phyloP scores from a whole-genome alignment of 1,140 invertebrate genomes.

The Zaprionus davidi region DNA sequence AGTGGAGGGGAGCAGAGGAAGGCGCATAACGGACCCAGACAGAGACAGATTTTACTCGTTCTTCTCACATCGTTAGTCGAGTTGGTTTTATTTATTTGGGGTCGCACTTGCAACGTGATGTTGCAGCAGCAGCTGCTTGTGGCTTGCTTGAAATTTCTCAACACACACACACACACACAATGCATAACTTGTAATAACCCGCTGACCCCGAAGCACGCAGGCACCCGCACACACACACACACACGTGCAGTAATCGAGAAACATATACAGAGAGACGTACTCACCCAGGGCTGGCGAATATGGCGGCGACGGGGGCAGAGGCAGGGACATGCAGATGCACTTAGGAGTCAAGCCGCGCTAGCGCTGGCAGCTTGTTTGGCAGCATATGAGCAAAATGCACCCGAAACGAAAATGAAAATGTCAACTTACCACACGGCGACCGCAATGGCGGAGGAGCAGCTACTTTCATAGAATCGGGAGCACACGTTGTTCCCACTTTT shows the following conservation, averaged over 20 bases:
- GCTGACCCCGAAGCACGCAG: slow-evolving; percentile 55
- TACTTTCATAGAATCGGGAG: slow-evolving; percentile 37
- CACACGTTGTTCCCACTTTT: slow-evolving; percentile 21
- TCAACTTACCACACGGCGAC: slow-evolving; percentile 68
- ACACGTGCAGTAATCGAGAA: not conserved
- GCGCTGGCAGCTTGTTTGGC: slow-evolving; percentile 34
- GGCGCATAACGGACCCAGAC: not conserved
- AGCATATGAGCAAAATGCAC: slow-evolving; percentile 49
- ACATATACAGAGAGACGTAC: not conserved
- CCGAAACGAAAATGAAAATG: slow-evolving; percentile 58
- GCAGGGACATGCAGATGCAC: slow-evolving; percentile 30
- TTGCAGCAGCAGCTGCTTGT: slow-evolving; percentile 15
- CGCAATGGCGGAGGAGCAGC: not conserved
- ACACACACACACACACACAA: slow-evolving; percentile 22
- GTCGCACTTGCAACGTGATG: slow-evolving; percentile 26
- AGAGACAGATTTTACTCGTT: slow-evolving; percentile 10
- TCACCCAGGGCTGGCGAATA: not conserved
- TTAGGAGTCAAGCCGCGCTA: slow-evolving; percentile 42
- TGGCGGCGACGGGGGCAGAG: not conserved
- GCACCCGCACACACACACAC: slow-evolving; percentile 15
- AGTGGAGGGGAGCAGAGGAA: not conserved
- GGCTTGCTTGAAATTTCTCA: slow-evolving; percentile 7
- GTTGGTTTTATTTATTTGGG: slow-evolving; percentile 26
- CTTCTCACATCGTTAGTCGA: slow-evolving; percentile 26
- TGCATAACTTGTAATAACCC: slow-evolving; percentile 74